These are phyloP conservation scores for Temnothorax ravouxi DNA, from an alignment of 2,888 invertebrate species.

Conservation along the genomic window DNA sequence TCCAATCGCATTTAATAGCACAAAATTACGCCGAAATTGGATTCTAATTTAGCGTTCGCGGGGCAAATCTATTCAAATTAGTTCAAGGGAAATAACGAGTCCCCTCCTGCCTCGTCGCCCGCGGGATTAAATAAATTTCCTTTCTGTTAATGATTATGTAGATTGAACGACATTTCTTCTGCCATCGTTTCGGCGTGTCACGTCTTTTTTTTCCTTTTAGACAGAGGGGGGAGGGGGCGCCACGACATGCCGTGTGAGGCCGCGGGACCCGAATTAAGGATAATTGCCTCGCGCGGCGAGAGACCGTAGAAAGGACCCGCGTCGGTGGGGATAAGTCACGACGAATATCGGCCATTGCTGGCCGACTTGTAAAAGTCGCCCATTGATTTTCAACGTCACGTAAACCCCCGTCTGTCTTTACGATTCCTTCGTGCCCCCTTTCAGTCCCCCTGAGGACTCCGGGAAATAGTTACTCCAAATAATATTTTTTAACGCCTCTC, in stretches of 20 bases:
- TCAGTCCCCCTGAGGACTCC: no score
- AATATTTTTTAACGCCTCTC: constrained; percentile 42
- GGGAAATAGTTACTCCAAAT: not conserved
- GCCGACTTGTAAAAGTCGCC: constrained; percentile 60
- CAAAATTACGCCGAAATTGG: constrained; percentile 86
- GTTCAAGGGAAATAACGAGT: constrained; percentile 81
- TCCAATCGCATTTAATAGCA: constrained; percentile 85
- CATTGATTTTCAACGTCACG: constrained; percentile 69
- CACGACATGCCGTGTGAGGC: constrained; percentile 53
- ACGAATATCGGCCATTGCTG: constrained; percentile 64
- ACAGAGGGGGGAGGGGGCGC: not conserved
- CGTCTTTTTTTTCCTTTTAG: constrained; percentile 45
- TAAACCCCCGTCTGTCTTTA: constrained; percentile 40
- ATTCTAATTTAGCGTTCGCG: constrained; percentile 85
- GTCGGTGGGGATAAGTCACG: constrained; percentile 55
- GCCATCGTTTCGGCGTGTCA: constrained; percentile 62
- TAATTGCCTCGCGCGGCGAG: constrained; percentile 77
- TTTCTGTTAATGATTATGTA: constrained; percentile 86
- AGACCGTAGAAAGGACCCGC: constrained; percentile 54
- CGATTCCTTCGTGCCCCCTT: constrained; percentile 31
- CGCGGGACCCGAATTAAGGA: constrained; percentile 79
- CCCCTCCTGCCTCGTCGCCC: constrained; percentile 62
- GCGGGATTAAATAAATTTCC: constrained; percentile 85
- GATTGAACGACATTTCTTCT: constrained; percentile 84
- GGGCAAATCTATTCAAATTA: constrained; percentile 85